Evolutionary conservation across 2,888 invertebrate species (phyloP).

Genomic region (Pristionchus mayeri): DNA sequence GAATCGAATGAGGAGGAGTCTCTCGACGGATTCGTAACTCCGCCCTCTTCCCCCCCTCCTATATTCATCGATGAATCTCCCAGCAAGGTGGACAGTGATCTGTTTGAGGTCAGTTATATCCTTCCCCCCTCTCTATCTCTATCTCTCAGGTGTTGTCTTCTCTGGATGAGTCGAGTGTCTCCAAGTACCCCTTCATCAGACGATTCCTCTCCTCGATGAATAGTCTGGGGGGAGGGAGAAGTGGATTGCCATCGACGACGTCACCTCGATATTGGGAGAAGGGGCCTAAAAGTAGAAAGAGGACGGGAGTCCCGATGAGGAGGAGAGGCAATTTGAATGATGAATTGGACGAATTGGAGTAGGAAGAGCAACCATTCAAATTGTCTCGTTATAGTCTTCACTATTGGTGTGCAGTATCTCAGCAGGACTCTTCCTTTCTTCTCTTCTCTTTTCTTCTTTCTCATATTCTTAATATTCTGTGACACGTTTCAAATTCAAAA

Average conservation of each 20-base stretch:
- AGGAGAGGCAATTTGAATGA: neutral
- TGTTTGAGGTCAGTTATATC: neutral
- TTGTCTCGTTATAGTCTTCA: too few relatives aligned
- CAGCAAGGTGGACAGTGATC: slow-evolving; percentile 14
- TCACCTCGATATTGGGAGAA: neutral
- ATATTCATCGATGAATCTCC: slow-evolving; percentile 16
- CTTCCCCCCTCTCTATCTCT: too few relatives aligned
- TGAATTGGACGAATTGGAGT: neutral
- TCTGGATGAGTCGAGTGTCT: neutral
- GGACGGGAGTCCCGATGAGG: neutral
- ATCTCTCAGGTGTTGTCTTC: neutral
- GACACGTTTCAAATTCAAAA: neutral
- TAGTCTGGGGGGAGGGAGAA: too few relatives aligned
- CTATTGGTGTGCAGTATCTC: too few relatives aligned
- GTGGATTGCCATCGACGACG: neutral
- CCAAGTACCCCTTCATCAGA: neutral
- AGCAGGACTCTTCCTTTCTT: neutral
- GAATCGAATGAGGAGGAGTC: neutral
- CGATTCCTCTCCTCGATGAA: neutral
- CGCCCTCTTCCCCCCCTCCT: slow-evolving; percentile 33
- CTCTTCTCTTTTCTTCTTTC: neutral
- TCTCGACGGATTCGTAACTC: neutral
- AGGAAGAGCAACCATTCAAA: too few relatives aligned
- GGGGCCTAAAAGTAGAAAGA: neutral
- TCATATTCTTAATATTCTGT: neutral